Conservation (phyloP, 2,797 vertebrate genomes). For the Mareca strepera region DNA sequence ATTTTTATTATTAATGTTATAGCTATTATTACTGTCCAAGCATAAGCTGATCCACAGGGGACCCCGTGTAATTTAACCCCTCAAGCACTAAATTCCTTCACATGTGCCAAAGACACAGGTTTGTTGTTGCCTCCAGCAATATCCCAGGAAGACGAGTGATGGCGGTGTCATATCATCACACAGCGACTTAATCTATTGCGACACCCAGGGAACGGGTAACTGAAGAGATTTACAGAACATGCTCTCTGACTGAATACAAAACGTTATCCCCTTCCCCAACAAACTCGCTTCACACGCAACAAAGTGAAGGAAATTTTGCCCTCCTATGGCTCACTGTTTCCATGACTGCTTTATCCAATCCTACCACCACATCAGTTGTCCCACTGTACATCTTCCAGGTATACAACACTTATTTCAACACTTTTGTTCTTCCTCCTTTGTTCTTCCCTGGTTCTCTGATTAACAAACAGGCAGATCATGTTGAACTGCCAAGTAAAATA, state of each 20-base stretch:
- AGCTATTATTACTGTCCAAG: slow-evolving; percentile 71
- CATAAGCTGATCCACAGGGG: slow-evolving; percentile 70
- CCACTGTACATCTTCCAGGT: neutral
- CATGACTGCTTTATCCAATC: neutral
- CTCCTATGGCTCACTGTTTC: neutral
- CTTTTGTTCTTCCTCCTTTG: slow-evolving; percentile 46
- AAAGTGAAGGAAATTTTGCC: slow-evolving; percentile 54
- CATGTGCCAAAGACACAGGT: slow-evolving; percentile 72
- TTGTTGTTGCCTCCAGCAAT: slow-evolving; percentile 75
- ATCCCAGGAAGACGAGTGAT: slow-evolving; percentile 62
- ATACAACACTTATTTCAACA: neutral
- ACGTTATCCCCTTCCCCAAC: slow-evolving; percentile 33
- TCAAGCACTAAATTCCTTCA: slow-evolving; percentile 75
- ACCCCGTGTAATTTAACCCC: slow-evolving; percentile 74
- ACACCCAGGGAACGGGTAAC: slow-evolving; percentile 73
- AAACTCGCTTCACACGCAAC: slow-evolving; percentile 44
- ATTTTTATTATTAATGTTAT: slow-evolving; percentile 69
- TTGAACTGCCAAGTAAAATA: slow-evolving; percentile 45
- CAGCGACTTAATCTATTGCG: slow-evolving; percentile 74
- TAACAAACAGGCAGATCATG: slow-evolving; percentile 47
- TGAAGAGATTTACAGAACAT: slow-evolving; percentile 63
- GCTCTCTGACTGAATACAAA: slow-evolving; percentile 60
- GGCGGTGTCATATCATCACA: slow-evolving; percentile 73
- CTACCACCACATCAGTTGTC: neutral
- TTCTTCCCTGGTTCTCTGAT: slow-evolving; percentile 37